Evolutionary conservation across 1,140 invertebrate genomes (phyloP).

Genomic region (Lepidurus apus): DNA sequence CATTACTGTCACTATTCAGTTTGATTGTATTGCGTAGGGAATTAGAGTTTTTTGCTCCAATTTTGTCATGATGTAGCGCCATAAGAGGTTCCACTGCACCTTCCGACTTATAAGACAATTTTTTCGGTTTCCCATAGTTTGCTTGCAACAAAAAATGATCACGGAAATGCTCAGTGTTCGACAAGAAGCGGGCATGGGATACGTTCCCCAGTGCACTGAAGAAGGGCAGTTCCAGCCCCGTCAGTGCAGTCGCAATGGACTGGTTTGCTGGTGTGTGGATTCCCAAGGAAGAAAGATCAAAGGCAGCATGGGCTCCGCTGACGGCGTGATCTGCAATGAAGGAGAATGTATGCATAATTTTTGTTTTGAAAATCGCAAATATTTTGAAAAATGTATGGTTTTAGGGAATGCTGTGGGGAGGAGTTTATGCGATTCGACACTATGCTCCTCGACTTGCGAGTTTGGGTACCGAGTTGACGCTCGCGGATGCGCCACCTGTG

Average conservation of each 20-base stretch:
- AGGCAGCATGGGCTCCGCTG: constrained; percentile 68
- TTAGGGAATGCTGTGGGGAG: constrained; percentile 42
- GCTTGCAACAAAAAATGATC: constrained; percentile 66
- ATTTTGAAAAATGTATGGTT: neutral
- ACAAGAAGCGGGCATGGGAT: constrained; percentile 66
- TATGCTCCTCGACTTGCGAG: constrained; percentile 71
- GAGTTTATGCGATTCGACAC: constrained; percentile 48
- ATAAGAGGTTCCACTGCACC: too few species aligned
- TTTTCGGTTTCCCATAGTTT: constrained; percentile 44
- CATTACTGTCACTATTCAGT: neutral
- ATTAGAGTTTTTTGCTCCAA: neutral
- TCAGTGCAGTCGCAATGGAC: constrained; percentile 70
- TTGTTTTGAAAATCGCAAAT: neutral
- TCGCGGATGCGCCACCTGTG: constrained; percentile 74
- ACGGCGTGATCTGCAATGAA: constrained; percentile 57
- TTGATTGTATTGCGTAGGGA: neutral
- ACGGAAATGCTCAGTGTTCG: constrained; percentile 68
- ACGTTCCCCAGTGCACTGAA: constrained; percentile 70
- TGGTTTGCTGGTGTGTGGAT: constrained; percentile 83
- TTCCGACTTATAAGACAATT: constrained; percentile 33
- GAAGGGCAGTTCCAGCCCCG: constrained; percentile 60
- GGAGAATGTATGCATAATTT: constrained; percentile 29
- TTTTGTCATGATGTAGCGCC: neutral
- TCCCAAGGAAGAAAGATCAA: constrained; percentile 62
- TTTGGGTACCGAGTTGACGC: constrained; percentile 72